Evolutionary conservation across 2,797 vertebrate species (phyloP), one percentile per base, ranked within the genome.

Genomic region (Tokudaia muenninki): DNA sequence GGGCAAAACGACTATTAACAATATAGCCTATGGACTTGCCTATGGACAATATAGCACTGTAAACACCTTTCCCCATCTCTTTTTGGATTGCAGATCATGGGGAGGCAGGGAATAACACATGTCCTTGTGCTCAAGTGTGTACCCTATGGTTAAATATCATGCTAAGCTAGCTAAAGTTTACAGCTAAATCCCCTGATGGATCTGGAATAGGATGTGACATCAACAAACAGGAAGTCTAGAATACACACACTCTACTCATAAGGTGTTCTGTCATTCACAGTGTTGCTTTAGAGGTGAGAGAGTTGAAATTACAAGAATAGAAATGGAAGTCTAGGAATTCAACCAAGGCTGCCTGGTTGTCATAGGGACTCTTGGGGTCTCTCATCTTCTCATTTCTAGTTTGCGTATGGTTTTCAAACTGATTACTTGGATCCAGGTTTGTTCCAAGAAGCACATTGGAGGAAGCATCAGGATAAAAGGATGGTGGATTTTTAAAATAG

Each of bases 111-210:
- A n/a, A 29, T 50, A 57, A 31, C 12, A 24, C 16, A 9, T 26
- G n/a, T 31, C 5, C 3, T 24, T 9, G 34, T 50, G 11, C 12
- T 24, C 24, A 7, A 24, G 5, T 5, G 0, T 12, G 13, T 3
- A 41, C 17, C 29, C 44, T 31, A 2, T 52, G 7, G 26, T 26
- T 8, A 52, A 50, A 41, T 63, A 19, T n/a, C 8, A 6, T 52
- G 13, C 17, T 7, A 41, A 61, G 34, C 3, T 22, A 5, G 26
- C 3, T 8, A 8, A 50, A 55, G 16, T 9, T n/a, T 31, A 34
- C 52, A 24, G 12, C 2, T 2, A 29, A 50, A 81, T 24, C 8
- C 24, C 47, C 7, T 59, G 3, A 26, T 37, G 3, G 8, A 72
- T 26, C 6, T 57, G 79, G 9, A 74, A 9, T 44, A 59, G 10